Evolutionary conservation across 37 sponge, comb jelly and placozoan genomes (phyloP).

Genomic region (Chondrilla cf. caribensis): DNA sequence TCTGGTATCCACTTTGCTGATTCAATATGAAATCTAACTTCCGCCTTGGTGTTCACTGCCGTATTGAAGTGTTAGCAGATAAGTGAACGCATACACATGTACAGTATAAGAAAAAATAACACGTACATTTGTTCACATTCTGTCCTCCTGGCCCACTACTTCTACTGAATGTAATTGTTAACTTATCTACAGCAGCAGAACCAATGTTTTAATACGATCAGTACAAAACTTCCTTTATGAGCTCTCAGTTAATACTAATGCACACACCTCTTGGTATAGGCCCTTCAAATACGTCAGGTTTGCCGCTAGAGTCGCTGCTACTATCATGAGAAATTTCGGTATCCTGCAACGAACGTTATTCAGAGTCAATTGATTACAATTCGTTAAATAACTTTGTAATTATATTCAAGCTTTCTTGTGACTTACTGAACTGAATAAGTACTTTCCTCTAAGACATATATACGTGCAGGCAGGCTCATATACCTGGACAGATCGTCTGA

Average conservation of each 20-base stretch:
- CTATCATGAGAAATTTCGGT: no score
- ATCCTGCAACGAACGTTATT: no score
- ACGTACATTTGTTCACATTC: constrained; percentile 92
- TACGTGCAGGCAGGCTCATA: no score
- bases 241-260: not conserved
- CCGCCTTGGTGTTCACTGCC: constrained; percentile 85
- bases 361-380: no score
- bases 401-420: no score
- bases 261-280: constrained; percentile 49
- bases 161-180: constrained; percentile 46
- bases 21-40: constrained; percentile 72
- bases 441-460: no score
- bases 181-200: constrained; percentile 49
- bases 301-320: not conserved
- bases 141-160: constrained; percentile 95
- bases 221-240: not conserved
- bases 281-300: constrained; percentile 32
- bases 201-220: not conserved
- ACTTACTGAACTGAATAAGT: no score
- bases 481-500: no score
- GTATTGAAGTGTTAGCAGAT: not conserved
- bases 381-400: no score
- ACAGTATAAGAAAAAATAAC: not conserved
- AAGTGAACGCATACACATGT: not conserved
- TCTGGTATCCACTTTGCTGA: constrained; percentile 86